Evolutionary conservation across 1,140 invertebrate genomes (phyloP).

Genomic region (Dinoponera quadriceps): DNA sequence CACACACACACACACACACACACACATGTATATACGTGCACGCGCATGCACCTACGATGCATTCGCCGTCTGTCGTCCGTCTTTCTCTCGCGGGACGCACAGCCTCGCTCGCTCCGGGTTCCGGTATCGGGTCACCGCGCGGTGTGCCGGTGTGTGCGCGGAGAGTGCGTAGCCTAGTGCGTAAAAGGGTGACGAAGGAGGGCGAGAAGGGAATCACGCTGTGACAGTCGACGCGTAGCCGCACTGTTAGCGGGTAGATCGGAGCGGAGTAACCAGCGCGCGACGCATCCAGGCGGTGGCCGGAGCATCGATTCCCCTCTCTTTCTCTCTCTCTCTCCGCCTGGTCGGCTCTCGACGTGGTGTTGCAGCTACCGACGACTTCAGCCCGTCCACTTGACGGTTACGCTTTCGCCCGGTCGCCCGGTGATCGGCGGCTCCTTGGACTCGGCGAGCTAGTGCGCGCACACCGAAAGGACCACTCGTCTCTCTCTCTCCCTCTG

Average conservation of each 20-base stretch:
- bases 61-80: conserved; percentile 38
- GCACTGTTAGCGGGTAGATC: conserved; percentile 50
- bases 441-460: background rate
- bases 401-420: too few species aligned
- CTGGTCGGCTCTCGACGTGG: background rate
- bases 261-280: conserved; percentile 57
- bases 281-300: conserved; percentile 30
- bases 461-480: too few species aligned
- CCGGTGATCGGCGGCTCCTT: too few species aligned
- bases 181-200: conserved; percentile 33
- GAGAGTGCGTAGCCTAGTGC: conserved; percentile 11
- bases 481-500: too few species aligned
- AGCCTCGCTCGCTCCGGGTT: conserved; percentile 38
- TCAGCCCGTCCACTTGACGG: too few species aligned
- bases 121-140: conserved; percentile 64
- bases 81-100: conserved; percentile 23
- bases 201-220: background rate
- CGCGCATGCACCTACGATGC: conserved; percentile 10
- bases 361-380: background rate
- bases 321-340: background rate
- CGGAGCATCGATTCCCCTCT: background rate
- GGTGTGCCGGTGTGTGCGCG: conserved; percentile 22
- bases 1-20: background rate
- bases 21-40: background rate
- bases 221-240: conserved; percentile 46